Percentiles rank a stretch among this genome's conserved stretches.
phyloP scores from a whole-genome alignment of 2,113 vertebrate genomes.

The Xiphorhynchus elegans region DNA sequence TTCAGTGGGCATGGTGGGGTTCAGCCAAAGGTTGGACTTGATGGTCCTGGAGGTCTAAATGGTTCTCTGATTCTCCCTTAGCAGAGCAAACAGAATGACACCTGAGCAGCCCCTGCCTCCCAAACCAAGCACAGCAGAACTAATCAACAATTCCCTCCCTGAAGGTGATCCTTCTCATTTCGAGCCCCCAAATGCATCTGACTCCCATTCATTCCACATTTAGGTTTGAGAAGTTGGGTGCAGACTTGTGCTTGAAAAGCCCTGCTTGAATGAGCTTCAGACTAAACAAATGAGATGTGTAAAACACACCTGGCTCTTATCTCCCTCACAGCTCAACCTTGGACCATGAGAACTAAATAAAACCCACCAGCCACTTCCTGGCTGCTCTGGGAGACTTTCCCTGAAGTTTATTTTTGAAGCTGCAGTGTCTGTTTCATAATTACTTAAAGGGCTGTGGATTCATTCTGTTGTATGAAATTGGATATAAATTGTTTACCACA shows the following conservation, averaged over 20 bases:
- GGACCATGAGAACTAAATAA: conserved; percentile 69
- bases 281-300: conserved; percentile 87
- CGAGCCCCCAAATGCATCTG: neutral
- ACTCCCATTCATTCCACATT: neutral
- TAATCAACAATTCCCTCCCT: neutral
- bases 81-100: neutral
- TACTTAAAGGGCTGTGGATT: conserved; percentile 55
- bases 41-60: neutral
- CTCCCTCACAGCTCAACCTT: conserved; percentile 74
- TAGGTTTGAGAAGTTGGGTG: neutral
- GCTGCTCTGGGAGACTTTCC: conserved; percentile 60
- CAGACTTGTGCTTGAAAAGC: neutral
- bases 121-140: neutral
- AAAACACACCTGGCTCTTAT: conserved; percentile 90
- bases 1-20: neutral
- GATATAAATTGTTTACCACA: conserved; percentile 83
- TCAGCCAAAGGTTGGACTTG: neutral
- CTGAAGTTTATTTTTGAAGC: conserved; percentile 76
- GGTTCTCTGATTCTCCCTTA: neutral
- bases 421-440: conserved; percentile 64
- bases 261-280: conserved; percentile 73
- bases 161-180: neutral
- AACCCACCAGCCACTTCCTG: conserved; percentile 70
- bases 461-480: conserved; percentile 77
- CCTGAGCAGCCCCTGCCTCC: neutral